phyloP scores from a whole-genome alignment of 2,888 invertebrate species.

The Poecilobothrus nobilitatus region DNA sequence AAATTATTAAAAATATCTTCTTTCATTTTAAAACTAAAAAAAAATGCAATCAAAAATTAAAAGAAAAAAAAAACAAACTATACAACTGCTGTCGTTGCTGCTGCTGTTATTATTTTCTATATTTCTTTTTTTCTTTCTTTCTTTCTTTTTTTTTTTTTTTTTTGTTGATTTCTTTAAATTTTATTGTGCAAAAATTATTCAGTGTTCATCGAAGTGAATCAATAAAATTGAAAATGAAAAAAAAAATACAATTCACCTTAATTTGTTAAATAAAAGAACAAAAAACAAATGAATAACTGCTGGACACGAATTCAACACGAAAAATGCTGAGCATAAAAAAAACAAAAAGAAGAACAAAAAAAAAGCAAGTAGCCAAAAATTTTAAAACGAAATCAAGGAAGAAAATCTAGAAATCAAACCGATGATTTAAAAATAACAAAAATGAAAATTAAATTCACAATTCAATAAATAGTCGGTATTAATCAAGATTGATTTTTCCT shows the following conservation, averaged over 20 bases:
- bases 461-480: too few relatives aligned
- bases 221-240: neutral
- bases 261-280: neutral
- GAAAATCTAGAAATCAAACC: too few relatives aligned
- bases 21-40: neutral
- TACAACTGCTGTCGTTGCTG: neutral
- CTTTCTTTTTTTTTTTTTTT: neutral
- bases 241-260: neutral
- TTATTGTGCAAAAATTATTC: conserved; percentile 4
- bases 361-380: neutral
- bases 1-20: conserved; percentile 10
- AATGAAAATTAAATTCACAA: too few relatives aligned
- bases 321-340: neutral
- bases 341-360: neutral
- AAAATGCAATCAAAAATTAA: neutral
- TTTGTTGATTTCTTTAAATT: neutral
- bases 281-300: neutral
- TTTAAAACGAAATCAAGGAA: neutral
- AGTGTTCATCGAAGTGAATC: conserved; percentile 9
- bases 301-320: too few relatives aligned
- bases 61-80: neutral
- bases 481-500: too few relatives aligned
- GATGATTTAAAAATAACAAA: too few relatives aligned
- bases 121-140: neutral
- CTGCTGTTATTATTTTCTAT: neutral